Evolutionary conservation across 23 tunicate genomes (phyloP), one percentile per base, ranked within the genome.

Genomic region (Halocynthia aurantium): DNA sequence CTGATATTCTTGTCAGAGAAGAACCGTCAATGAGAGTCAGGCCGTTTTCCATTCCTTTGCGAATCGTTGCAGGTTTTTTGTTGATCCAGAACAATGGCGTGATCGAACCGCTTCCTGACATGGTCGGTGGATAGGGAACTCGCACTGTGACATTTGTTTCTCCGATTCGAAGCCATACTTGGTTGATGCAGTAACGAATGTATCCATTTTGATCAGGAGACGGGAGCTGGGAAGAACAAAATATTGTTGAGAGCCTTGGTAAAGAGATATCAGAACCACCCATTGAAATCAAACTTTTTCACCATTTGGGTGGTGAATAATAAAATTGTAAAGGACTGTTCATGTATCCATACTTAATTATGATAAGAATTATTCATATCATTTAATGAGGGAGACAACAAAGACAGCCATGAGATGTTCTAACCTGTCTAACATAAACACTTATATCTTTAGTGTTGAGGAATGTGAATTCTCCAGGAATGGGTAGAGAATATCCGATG

Each of bases 351-450:
- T 31, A 31, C 44, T 31, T 31, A 31, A 31, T 31, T 31, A 31
- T 31, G 44, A 31, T 4, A 31, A 31, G 44, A 31, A 31, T 31
- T 31, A 31, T 0, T n/a, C 11, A 50, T 7, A 56, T 68, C 57
- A 0, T 68, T 44, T 57, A 55, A 52, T 7, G 67, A 19, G 22
- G 68, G 80, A 76, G 62, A 52, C 80, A 58, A 53, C 31, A 11
- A 8, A 49, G 19, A 75, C 6, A 54, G 49, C 64, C 22, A 10
- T 5, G 2, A 13, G 71, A 73, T 60, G 13, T 7, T 52, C 53
- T 61, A 22, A 80, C 83, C 63, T 80, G 83, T 15, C 83, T 70
- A 50, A 80, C 62, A 52, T 80, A 80, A 7, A 80, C 75, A 9
- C 65, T 63, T 7, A 80, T 8, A 53, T 67, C 75, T 5, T 54